Conservation (phyloP, 2,888 invertebrate species). For the Dryococelus australis region DNA sequence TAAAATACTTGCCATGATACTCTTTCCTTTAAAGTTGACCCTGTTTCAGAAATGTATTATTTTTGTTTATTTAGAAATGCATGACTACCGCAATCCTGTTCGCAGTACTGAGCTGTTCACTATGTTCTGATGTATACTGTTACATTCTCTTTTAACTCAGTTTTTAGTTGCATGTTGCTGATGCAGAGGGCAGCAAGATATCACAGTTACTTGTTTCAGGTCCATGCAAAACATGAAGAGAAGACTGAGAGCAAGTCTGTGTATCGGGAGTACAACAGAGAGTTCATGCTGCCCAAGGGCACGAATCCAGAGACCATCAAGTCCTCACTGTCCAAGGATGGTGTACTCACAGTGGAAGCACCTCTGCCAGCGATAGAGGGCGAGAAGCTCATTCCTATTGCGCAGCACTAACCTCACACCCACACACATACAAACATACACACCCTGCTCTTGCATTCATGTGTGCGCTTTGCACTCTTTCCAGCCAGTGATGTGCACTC, state of each 20-base stretch:
- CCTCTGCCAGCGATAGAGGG: constrained; percentile 88
- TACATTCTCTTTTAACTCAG: too few relatives aligned
- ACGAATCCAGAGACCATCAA: constrained; percentile 96
- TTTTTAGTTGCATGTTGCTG: too few relatives aligned
- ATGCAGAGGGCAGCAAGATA: too few relatives aligned
- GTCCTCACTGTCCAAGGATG: constrained; percentile 95
- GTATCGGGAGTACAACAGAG: constrained; percentile 97
- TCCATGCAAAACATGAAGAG: constrained; percentile 98
- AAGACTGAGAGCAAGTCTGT: constrained; percentile 96
- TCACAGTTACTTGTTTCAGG: constrained; percentile 68
- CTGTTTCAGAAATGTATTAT: too few relatives aligned
- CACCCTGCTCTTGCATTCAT: neutral
- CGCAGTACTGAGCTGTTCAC: too few relatives aligned
- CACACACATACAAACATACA: neutral
- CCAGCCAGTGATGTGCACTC: neutral
- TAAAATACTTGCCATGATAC: too few relatives aligned
- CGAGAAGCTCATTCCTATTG: constrained; percentile 85
- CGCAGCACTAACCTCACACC: constrained; percentile 62
- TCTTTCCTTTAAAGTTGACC: too few relatives aligned
- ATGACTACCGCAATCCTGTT: too few relatives aligned
- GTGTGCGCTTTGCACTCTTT: neutral
- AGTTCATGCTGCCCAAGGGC: constrained; percentile 95
- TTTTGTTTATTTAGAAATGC: too few relatives aligned
- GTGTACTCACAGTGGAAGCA: constrained; percentile 95
- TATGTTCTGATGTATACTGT: too few relatives aligned